These are phyloP conservation scores for Chitala chitala DNA, from an alignment of 2,113 vertebrate species.

Conservation along the genomic window DNA sequence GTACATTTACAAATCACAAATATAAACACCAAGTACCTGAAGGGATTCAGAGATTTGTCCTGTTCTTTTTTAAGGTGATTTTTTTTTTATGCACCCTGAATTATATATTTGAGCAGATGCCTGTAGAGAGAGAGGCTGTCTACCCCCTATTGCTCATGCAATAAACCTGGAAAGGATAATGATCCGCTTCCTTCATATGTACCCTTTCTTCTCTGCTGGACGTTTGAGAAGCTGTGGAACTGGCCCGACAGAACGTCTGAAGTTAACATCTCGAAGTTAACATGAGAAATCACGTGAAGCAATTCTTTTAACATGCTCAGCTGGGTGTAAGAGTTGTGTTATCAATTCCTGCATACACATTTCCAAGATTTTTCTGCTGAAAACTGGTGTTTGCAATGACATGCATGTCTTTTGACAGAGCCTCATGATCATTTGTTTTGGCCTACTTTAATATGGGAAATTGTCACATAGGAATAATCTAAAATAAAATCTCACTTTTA, in stretches of 20 bases:
- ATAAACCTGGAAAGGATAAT: constrained; percentile 15
- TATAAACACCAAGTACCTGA: neutral
- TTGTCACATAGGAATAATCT: no score
- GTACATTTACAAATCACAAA: neutral
- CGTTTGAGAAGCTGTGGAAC: constrained; percentile 7
- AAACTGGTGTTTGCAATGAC: no score
- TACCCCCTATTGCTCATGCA: neutral
- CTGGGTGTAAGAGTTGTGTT: neutral
- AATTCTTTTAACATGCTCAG: neutral
- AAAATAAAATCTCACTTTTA: no score
- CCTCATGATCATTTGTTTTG: no score
- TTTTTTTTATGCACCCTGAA: neutral
- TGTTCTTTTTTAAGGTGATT: neutral
- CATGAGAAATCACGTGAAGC: no score
- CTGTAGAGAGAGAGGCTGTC: neutral
- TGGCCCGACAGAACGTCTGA: constrained; percentile 3
- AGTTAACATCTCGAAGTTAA: no score
- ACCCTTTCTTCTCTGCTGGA: neutral
- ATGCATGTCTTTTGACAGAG: no score
- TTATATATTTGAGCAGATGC: neutral
- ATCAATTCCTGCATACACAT: no score
- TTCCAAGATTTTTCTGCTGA: no score
- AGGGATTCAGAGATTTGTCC: neutral
- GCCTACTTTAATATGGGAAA: no score
- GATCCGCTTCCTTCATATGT: constrained; percentile 13